phyloP scores from a whole-genome alignment of 2,797 vertebrate genomes.

The Premnoplex brunnescens region DNA sequence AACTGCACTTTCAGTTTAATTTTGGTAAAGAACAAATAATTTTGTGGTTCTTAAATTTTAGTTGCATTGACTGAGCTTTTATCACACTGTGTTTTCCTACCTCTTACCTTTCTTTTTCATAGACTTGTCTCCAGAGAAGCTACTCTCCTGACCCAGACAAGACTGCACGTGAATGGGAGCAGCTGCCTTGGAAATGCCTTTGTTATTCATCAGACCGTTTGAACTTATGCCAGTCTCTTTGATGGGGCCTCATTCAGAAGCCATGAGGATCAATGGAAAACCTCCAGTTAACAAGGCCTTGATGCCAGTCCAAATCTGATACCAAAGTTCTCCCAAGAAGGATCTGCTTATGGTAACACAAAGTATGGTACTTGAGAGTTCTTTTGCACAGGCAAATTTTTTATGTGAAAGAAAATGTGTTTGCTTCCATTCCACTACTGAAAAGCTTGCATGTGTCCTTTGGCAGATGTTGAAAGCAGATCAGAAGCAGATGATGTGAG shows the following conservation, averaged over 20 bases:
- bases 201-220: background rate
- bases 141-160: background rate
- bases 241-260: background rate
- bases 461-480: constrained; percentile 46
- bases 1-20: background rate
- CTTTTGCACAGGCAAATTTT: background rate
- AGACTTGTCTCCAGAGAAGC: background rate
- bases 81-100: background rate
- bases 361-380: background rate
- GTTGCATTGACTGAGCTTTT: background rate
- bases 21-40: background rate
- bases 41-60: background rate
- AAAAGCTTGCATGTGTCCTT: background rate
- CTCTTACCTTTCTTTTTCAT: background rate
- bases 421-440: background rate
- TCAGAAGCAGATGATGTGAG: constrained; percentile 43
- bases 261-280: background rate
- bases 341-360: background rate
- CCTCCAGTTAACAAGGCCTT: background rate
- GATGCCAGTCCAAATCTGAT: background rate
- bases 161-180: background rate
- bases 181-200: background rate
- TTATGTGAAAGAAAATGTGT: background rate
- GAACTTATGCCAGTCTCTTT: background rate
- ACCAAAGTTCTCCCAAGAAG: background rate